A percentile compares a stretch with the other conserved stretches of the same genome.
Conservation (phyloP, 2,113 vertebrate species). For the Furnarius figulus region DNA sequence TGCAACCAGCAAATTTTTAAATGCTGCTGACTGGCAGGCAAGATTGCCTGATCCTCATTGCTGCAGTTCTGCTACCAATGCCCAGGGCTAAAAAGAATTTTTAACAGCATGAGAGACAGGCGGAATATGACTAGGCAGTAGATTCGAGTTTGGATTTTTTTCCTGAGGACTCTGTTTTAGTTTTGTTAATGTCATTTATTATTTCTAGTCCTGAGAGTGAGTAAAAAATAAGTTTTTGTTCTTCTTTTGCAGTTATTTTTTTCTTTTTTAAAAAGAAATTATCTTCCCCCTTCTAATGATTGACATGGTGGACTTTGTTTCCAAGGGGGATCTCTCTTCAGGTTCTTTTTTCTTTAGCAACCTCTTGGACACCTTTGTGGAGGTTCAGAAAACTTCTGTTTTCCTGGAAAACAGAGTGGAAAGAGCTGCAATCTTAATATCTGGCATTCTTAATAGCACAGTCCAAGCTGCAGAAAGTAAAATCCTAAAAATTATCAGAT, state of each 20-base stretch:
- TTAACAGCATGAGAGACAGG: neutral
- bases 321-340: neutral
- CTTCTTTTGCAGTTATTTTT: neutral
- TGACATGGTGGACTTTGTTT: neutral
- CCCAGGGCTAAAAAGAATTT: neutral
- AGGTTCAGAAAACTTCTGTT: neutral
- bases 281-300: neutral
- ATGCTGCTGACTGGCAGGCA: neutral
- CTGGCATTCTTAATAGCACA: neutral
- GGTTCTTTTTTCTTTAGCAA: neutral
- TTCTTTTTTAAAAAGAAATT: neutral
- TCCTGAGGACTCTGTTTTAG: neutral
- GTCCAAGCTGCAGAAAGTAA: neutral
- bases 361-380: neutral
- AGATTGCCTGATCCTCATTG: neutral
- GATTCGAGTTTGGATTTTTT: neutral
- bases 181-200: neutral
- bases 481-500: neutral
- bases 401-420: neutral
- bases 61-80: neutral
- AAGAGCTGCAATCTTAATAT: neutral
- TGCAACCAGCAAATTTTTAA: neutral
- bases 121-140: neutral
- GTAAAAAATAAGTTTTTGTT: neutral
- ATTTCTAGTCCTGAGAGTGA: neutral